These are phyloP conservation scores for Girardia tigrina DNA, from an alignment of 2,888 invertebrate genomes.

Conservation along the genomic window DNA sequence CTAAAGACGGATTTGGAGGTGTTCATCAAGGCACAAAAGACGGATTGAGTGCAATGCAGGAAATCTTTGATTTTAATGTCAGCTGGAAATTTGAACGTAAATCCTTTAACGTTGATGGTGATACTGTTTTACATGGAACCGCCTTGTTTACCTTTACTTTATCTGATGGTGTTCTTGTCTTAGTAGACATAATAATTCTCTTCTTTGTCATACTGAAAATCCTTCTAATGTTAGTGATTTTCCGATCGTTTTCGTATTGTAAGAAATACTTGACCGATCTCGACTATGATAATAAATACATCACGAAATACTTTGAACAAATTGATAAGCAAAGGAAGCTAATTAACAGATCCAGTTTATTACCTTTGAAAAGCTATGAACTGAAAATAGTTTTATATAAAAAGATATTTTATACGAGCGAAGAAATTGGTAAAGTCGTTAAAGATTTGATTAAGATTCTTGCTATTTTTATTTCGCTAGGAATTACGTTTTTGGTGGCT, in stretches of 20 bases:
- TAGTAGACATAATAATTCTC: neutral
- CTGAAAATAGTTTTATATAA: neutral
- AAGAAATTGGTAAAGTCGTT: neutral
- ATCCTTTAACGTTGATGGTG: neutral
- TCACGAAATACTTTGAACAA: neutral
- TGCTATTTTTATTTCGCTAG: neutral
- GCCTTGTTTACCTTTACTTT: neutral
- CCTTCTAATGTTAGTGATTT: conserved; percentile 7
- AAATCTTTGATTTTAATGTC: conserved; percentile 18
- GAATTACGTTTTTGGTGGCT: neutral
- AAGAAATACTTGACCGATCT: neutral
- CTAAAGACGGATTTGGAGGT: neutral
- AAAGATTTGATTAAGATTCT: neutral
- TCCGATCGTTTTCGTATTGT: conserved; percentile 10
- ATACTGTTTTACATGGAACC: neutral
- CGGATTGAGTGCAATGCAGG: neutral
- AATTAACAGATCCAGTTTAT: conserved; percentile 2
- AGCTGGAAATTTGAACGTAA: neutral
- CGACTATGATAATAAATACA: neutral
- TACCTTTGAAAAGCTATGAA: conserved; percentile 17
- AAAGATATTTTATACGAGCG: neutral
- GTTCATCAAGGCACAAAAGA: neutral
- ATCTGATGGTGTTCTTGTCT: neutral
- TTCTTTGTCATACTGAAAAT: neutral
- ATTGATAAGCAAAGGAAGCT: neutral